Base-by-base conservation (phyloP, 2,113 vertebrate species). In the Phalacrocorax carbo region DNA sequence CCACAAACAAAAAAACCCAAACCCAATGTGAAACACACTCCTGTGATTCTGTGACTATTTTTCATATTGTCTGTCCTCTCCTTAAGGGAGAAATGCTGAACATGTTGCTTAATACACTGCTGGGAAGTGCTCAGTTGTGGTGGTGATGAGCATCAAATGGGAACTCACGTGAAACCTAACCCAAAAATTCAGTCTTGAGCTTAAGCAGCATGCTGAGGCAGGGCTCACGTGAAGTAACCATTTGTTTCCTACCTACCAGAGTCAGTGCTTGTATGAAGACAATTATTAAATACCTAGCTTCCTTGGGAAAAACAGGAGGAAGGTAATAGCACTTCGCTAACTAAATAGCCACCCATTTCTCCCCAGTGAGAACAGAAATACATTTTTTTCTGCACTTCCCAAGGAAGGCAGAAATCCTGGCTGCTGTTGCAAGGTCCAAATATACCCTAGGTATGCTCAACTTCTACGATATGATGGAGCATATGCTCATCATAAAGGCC, bases 11-110 rank as follows among this genome's bases (percentile, higher is more conserved):
- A 40, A 13, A 51, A 20, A 6, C 8, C 30, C 9, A 40, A 72
- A 57, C 1, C 1, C 46, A 65, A 80, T 88, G 9, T 3, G 1
- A 91, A 46, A 0, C 0, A 52, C 15, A 21, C 10, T 93, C 7
- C 54, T 26, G 27, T n/a, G 73, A 21, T 9, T 32, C 64, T 62
- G 34, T 68, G 46, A 23, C 13, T 90, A 2, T 38, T 78, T 66
- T 75, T 85, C 10, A 0, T 34, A n/a, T 42, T 11, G 71, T 48
- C n/a, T 84, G 27, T 51, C 82, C 54, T 77, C 36, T 73, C 12
- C n/a, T 46, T 10, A 15, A 55, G n/a, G 29, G 55, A 70, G 32
- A 75, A 71, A 51, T 16, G 30, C 16, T 23, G 36, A 86, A 68
- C 1, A 2, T 23, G 15, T 46, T 57, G 40, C 44, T 90, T n/a